These are phyloP conservation scores for Drosophila trapezifrons DNA, from an alignment of 1,140 invertebrate genomes.

Conservation along the genomic window DNA sequence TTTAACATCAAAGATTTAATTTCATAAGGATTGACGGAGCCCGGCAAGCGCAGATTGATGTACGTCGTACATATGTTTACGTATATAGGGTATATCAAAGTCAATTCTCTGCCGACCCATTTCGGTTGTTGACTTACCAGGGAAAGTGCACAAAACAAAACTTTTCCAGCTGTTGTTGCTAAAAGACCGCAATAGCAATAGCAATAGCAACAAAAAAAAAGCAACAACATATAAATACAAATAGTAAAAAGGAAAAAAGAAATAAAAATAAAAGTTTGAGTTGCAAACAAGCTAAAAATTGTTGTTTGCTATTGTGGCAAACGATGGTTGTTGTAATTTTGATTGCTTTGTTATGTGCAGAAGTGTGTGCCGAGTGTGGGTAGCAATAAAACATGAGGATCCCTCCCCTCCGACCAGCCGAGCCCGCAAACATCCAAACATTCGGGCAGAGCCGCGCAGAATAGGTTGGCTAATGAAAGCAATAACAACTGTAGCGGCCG, in stretches of 20 bases:
- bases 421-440: slow-evolving; percentile 21
- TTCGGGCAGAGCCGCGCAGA: background rate
- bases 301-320: slow-evolving; percentile 67
- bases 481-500: slow-evolving; percentile 40
- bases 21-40: background rate
- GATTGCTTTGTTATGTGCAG: slow-evolving; percentile 70
- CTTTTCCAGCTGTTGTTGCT: slow-evolving; percentile 52
- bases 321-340: slow-evolving; percentile 67
- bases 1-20: slow-evolving; percentile 16
- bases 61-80: background rate
- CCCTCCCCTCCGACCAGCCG: background rate
- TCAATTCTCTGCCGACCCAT: slow-evolving; percentile 26
- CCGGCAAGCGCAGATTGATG: background rate
- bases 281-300: slow-evolving; percentile 72
- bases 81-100: slow-evolving; percentile 25
- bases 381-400: slow-evolving; percentile 54
- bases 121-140: slow-evolving; percentile 66
- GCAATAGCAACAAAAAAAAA: slow-evolving; percentile 36
- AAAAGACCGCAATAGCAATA: slow-evolving; percentile 43
- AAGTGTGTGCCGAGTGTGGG: slow-evolving; percentile 37
- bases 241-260: slow-evolving; percentile 39
- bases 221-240: slow-evolving; percentile 19
- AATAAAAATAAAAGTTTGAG: slow-evolving; percentile 68
- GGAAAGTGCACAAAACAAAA: slow-evolving; percentile 59
- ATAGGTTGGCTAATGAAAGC: slow-evolving; percentile 51